These are phyloP conservation scores for Gambusia affinis DNA, from an alignment of 2,113 vertebrate species.

Conservation along the genomic window DNA sequence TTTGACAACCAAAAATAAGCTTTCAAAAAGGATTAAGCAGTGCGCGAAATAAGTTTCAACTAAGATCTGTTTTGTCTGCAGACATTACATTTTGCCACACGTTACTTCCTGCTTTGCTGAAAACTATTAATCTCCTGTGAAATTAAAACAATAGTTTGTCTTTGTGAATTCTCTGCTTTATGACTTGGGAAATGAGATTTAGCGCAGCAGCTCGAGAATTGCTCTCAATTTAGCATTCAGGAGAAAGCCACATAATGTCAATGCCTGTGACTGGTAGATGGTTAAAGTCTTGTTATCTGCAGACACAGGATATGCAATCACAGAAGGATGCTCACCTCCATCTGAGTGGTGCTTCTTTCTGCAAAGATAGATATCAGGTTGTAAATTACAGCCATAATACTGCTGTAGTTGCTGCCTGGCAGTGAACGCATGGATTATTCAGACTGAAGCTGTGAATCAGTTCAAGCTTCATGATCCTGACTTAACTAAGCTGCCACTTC, in stretches of 20 bases:
- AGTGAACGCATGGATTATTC: slow-evolving; percentile 28
- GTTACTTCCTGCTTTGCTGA: slow-evolving; percentile 11
- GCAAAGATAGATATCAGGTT: slow-evolving; percentile 48
- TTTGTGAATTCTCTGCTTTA: slow-evolving; percentile 43
- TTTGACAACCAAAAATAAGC: background rate
- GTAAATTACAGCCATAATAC: slow-evolving; percentile 59
- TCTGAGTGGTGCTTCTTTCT: slow-evolving; percentile 30
- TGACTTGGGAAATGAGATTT: slow-evolving; percentile 55
- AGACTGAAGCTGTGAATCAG: slow-evolving; percentile 15
- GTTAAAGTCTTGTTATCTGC: slow-evolving; percentile 70
- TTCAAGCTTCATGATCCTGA: slow-evolving; percentile 20
- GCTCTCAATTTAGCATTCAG: slow-evolving; percentile 58
- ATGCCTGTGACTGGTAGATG: slow-evolving; percentile 64
- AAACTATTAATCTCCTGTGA: slow-evolving; percentile 61
- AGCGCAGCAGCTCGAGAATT: slow-evolving; percentile 17
- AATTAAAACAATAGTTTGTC: slow-evolving; percentile 61
- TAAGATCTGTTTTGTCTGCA: slow-evolving; percentile 30
- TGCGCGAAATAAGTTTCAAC: slow-evolving; percentile 23
- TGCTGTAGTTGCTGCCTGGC: slow-evolving; percentile 26
- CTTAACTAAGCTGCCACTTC: background rate
- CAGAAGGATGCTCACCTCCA: slow-evolving; percentile 35
- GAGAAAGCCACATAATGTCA: slow-evolving; percentile 45
- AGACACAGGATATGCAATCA: slow-evolving; percentile 49
- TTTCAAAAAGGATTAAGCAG: slow-evolving; percentile 19
- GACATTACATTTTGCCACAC: slow-evolving; percentile 43